Conservation (phyloP, 1,140 invertebrate species). For the Bicyclus anynana region DNA sequence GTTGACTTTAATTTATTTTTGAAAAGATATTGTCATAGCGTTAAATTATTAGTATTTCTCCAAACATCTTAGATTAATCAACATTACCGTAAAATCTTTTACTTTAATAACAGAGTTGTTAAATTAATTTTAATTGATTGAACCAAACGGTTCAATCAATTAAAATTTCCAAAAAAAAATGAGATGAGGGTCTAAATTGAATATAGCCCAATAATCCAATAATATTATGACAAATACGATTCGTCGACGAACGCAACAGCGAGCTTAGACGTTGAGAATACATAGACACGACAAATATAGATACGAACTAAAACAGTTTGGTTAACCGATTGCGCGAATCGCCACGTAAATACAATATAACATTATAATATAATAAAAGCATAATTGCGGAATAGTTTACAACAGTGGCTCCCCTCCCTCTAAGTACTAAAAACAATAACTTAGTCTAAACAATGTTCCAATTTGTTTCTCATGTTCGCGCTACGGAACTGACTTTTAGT, state of each 20-base stretch:
- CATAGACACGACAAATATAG: neutral
- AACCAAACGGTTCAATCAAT: too few relatives aligned
- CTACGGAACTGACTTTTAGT: neutral
- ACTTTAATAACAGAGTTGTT: too few relatives aligned
- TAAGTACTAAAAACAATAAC: slow-evolving; percentile 68
- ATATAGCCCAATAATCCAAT: too few relatives aligned
- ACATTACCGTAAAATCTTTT: too few relatives aligned
- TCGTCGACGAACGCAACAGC: neutral
- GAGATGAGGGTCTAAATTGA: too few relatives aligned
- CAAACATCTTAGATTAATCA: too few relatives aligned
- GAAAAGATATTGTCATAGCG: too few relatives aligned
- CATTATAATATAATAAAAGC: slow-evolving; percentile 16
- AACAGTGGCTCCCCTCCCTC: slow-evolving; percentile 37
- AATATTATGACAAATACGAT: neutral
- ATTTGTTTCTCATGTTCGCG: slow-evolving; percentile 5
- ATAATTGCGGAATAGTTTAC: slow-evolving; percentile 48
- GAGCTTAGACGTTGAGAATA: neutral
- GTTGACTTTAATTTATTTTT: too few relatives aligned
- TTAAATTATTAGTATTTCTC: too few relatives aligned
- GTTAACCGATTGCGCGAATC: slow-evolving; percentile 34
- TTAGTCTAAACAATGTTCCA: slow-evolving; percentile 36
- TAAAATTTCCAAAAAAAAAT: too few relatives aligned
- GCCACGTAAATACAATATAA: neutral
- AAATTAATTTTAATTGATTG: too few relatives aligned
- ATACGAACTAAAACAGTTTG: slow-evolving; percentile 27